Conservation (phyloP, 2,888 invertebrate genomes). For the Campoletis raptor region DNA sequence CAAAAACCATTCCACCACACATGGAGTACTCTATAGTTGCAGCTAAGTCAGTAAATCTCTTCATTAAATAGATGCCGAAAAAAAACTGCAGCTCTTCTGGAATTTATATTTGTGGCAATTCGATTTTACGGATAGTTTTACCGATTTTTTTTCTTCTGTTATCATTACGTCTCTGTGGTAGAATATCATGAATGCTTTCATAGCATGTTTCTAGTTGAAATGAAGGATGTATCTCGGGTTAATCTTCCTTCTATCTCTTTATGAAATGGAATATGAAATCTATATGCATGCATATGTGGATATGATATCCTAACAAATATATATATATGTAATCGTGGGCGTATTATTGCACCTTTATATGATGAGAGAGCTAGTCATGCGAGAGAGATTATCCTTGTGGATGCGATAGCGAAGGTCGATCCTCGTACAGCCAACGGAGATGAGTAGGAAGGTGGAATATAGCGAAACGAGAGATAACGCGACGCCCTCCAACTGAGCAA, state of each 20-base stretch:
- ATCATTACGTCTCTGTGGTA: neutral
- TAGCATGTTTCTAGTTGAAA: neutral
- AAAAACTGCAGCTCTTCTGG: neutral
- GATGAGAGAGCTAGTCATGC: conserved; percentile 59
- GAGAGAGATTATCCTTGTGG: conserved; percentile 56
- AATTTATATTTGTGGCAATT: neutral
- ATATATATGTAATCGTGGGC: conserved; percentile 32
- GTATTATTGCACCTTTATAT: conserved; percentile 57
- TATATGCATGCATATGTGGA: neutral
- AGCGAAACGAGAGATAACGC: conserved; percentile 27
- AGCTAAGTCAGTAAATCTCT: neutral
- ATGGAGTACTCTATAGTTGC: neutral
- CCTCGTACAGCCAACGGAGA: conserved; percentile 14
- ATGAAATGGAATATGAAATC: neutral
- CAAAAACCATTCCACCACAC: neutral
- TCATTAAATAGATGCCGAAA: neutral
- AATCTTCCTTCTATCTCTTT: conserved; percentile 1
- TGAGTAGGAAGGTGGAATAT: conserved; percentile 23
- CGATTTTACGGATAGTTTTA: neutral
- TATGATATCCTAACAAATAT: neutral
- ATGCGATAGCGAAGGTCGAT: conserved; percentile 52
- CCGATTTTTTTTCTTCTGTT: neutral
- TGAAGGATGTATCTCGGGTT: neutral
- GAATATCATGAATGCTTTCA: conserved; percentile 12
- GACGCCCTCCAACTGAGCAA: conserved; percentile 3